Percentiles rank a stretch among this genome's conserved stretches.
Conservation (phyloP, 2,113 vertebrate genomes). For the Recurvirostra avosetta region DNA sequence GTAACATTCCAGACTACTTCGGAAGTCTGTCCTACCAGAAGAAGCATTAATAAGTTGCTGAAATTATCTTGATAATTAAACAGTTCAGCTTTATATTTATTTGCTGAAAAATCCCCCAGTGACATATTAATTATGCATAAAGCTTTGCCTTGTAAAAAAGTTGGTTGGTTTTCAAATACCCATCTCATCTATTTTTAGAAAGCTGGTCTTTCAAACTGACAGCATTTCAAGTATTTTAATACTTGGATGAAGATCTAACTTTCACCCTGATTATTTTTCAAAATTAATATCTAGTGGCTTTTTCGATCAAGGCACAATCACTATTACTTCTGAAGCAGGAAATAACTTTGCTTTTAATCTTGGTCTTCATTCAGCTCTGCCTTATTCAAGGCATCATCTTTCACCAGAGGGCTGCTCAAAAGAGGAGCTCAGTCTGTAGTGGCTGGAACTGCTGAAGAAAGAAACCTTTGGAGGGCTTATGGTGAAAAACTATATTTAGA, state of each 20-base stretch:
- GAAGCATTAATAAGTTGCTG: slow-evolving; percentile 27
- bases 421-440: not conserved
- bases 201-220: not conserved
- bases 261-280: not conserved
- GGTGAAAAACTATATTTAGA: not conserved
- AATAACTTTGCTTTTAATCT: not conserved
- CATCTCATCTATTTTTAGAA: not conserved
- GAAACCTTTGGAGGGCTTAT: not conserved
- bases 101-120: not conserved
- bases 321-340: not conserved
- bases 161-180: not conserved
- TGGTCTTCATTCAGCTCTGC: not conserved
- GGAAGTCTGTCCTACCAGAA: not conserved
- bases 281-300: not conserved
- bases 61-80: not conserved
- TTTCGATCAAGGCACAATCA: not conserved
- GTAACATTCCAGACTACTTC: not conserved
- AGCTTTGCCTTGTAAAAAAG: not conserved
- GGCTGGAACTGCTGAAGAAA: not conserved
- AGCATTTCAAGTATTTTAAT: not conserved
- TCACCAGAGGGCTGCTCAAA: not conserved
- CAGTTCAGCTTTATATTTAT: slow-evolving; percentile 49
- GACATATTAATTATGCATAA: slow-evolving; percentile 40
- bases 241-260: not conserved
- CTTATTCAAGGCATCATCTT: not conserved